phyloP scores from a whole-genome alignment of 2,888 invertebrate genomes.

The Caprella mutica region DNA sequence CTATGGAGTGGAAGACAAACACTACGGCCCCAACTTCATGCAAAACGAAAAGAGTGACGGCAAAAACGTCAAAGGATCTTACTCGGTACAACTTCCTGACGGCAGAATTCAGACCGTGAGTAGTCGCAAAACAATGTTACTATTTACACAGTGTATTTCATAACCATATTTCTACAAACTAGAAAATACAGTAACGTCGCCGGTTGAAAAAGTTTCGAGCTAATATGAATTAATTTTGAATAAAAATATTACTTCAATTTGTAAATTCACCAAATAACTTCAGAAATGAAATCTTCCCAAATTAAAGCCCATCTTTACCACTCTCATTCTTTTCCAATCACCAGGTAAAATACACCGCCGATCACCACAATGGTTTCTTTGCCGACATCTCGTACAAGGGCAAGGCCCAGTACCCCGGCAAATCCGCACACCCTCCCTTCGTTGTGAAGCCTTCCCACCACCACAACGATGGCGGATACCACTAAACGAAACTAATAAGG shows the following conservation, averaged over 20 bases:
- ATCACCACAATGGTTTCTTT: conserved; percentile 81
- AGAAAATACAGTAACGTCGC: no score
- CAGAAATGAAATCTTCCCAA: no score
- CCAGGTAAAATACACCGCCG: conserved; percentile 49
- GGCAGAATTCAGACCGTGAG: conserved; percentile 16
- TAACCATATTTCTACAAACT: no score
- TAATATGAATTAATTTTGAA: no score
- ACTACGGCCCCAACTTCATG: conserved; percentile 11
- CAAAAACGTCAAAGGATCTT: conserved; percentile 9
- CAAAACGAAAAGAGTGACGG: conserved; percentile 14
- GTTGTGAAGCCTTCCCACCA: conserved; percentile 12
- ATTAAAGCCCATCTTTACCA: not conserved
- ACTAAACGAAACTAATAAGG: no score
- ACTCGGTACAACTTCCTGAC: conserved; percentile 16
- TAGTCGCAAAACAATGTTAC: no score
- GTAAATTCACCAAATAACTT: no score
- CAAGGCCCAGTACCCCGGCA: conserved; percentile 49
- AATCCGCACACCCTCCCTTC: conserved; percentile 19
- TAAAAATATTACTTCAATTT: no score
- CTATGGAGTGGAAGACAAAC: conserved; percentile 13
- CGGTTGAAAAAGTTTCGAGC: no score
- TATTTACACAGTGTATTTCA: no score
- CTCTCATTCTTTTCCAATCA: not conserved
- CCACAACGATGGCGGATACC: not conserved
- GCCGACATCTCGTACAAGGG: conserved; percentile 73